These are phyloP conservation scores for Pteromalus puparum DNA, from an alignment of 1,140 invertebrate genomes.

Conservation along the genomic window DNA sequence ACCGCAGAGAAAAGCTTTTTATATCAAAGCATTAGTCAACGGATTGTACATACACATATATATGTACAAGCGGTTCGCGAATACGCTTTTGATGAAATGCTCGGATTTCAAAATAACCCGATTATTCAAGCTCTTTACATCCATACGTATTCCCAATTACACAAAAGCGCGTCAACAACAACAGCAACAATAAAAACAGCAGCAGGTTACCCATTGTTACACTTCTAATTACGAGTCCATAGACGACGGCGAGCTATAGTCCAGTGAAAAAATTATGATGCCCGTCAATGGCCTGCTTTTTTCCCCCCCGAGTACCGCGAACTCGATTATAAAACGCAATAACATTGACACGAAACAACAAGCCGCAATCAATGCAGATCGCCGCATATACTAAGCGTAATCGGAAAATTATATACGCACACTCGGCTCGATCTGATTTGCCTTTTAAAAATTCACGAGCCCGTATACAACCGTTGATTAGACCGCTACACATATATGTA, in stretches of 20 bases:
- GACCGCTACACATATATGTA: too few relatives aligned
- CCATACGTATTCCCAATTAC: neutral
- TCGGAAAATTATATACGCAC: neutral
- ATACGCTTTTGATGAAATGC: neutral
- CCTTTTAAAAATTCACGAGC: neutral
- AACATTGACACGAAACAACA: constrained; percentile 3
- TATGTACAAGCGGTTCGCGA: too few relatives aligned
- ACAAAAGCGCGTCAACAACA: too few relatives aligned
- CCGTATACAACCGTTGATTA: neutral
- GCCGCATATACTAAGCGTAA: neutral
- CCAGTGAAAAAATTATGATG: neutral
- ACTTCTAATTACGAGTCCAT: neutral
- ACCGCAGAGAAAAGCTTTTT: too few relatives aligned
- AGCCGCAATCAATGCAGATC: neutral
- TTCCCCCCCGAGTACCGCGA: neutral
- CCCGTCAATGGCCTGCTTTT: neutral
- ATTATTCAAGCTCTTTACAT: neutral
- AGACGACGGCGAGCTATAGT: neutral
- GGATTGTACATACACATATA: too few relatives aligned
- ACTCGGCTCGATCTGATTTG: neutral
- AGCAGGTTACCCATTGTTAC: neutral
- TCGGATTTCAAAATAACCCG: neutral
- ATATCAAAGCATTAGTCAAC: too few relatives aligned
- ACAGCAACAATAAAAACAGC: too few relatives aligned
- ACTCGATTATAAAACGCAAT: constrained; percentile 15